A percentile compares a stretch with the other conserved stretches of the same genome.
phyloP scores from a whole-genome alignment of 2,113 vertebrate genomes.

The Chamaea fasciata region DNA sequence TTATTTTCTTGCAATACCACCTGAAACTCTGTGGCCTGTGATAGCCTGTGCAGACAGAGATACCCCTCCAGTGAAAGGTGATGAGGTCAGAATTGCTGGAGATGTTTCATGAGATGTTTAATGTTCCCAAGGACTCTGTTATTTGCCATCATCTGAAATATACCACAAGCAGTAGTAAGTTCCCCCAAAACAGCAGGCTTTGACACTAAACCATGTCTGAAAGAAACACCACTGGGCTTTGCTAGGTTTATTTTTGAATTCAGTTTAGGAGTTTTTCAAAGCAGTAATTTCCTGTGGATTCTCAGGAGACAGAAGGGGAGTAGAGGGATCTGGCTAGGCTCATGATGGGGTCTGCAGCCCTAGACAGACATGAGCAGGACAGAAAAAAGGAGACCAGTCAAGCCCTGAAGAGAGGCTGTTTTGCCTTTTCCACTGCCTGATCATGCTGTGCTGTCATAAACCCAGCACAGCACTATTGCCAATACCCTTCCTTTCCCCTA shows the following conservation, averaged over 20 bases:
- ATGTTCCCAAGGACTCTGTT: background rate
- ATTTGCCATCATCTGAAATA: background rate
- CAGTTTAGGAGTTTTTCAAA: background rate
- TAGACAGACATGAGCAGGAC: background rate
- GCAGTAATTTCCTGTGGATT: background rate
- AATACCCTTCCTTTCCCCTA: background rate
- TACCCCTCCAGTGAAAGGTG: background rate
- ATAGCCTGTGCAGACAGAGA: background rate
- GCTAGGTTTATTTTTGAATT: background rate
- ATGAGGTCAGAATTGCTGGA: background rate
- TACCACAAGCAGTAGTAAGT: background rate
- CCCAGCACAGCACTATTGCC: background rate
- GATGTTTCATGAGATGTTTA: background rate
- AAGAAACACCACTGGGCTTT: background rate
- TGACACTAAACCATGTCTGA: background rate
- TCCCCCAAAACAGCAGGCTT: background rate
- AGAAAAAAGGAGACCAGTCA: background rate
- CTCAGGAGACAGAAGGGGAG: background rate
- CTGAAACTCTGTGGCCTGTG: background rate
- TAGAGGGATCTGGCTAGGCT: background rate
- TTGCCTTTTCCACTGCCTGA: background rate
- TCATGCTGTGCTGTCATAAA: background rate
- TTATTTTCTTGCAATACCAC: background rate
- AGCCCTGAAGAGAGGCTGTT: background rate
- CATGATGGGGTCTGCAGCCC: background rate